Base-by-base conservation (phyloP, 2,113 vertebrate genomes). In the Halichoerus grypus region DNA sequence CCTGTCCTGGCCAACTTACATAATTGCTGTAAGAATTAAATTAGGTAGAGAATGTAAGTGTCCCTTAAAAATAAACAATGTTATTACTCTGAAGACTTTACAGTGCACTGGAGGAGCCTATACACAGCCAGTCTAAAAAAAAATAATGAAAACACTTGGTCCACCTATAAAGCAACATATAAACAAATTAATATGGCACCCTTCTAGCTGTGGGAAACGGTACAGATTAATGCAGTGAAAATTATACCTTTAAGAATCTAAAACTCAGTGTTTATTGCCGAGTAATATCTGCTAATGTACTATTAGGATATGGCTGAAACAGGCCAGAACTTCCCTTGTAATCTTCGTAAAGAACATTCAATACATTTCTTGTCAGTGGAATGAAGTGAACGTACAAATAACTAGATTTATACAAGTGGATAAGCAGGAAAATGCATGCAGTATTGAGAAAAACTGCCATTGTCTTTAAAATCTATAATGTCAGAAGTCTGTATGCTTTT, bases 71-170 rank as follows among this genome's bases (percentile, higher is more conserved):
- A 92, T 85, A 82, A 88, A 15, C 11, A 76, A 42, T 76, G 46
- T n/a, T 82, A 55, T 72, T 79, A 77, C 65, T 95, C 96, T 98
- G 80, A 96, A 94, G 51, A 80, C 95, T 94, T 92, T 94, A 93
- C 8, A 76, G n/a, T 91, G 14, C 55, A 71, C 74, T 57, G 51
- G 95, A 91, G 69, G 67, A 96, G 6, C 36, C 57, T 88, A 57
- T 94, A 90, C 92, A 94, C 21, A 88, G 7, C 3, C 10, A 90
- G 10, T 74, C 72, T 76, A 46, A 14, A 93, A 33, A 71, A 39
- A 18, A 84, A 88, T 31, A 89, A 83, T 91, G 74, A 95, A 88
- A 96, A 61, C 14, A 76, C 51, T 95, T 65, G 49, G 31, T 65
- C 49, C 14, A 55, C 39, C 36, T 81, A 22, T 46, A 84, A 93